A percentile compares a stretch with the other conserved stretches of the same genome.
Conservation (phyloP, 2,888 invertebrate genomes). For the Omphaloscelis lunosa region DNA sequence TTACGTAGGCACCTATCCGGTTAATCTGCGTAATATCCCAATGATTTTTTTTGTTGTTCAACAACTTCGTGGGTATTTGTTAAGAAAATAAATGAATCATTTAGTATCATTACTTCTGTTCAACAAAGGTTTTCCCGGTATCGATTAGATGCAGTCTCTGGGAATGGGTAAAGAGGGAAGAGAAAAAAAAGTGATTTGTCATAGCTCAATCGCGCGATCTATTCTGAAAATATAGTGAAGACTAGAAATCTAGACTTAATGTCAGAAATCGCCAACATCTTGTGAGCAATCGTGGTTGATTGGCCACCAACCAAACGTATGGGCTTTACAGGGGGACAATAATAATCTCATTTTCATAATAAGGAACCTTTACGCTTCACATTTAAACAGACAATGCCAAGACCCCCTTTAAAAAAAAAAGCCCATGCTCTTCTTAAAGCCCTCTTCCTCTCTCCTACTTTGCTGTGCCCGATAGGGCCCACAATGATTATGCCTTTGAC, state of each 20-base stretch:
- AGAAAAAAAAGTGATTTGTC: not conserved
- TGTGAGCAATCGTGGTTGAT: not conserved
- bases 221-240: not conserved
- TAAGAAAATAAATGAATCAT: not conserved
- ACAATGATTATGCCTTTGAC: not conserved
- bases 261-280: not conserved
- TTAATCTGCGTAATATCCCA: constrained; percentile 7
- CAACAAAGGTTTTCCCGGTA: not conserved
- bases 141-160: not conserved
- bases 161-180: not conserved
- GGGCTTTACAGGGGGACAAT: not conserved
- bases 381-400: not conserved
- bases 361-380: not conserved
- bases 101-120: not conserved
- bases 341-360: not conserved
- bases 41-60: not conserved
- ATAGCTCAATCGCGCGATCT: not conserved
- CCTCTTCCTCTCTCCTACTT: not conserved
- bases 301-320: not conserved
- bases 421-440: not conserved
- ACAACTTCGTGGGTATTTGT: not conserved
- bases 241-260: not conserved
- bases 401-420: not conserved
- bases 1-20: constrained; percentile 3
- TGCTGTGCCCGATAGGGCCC: not conserved